Percentiles rank a stretch among this genome's conserved stretches.
Conservation (phyloP, 2,113 vertebrate genomes). For the Todiramphus saurophagus region DNA sequence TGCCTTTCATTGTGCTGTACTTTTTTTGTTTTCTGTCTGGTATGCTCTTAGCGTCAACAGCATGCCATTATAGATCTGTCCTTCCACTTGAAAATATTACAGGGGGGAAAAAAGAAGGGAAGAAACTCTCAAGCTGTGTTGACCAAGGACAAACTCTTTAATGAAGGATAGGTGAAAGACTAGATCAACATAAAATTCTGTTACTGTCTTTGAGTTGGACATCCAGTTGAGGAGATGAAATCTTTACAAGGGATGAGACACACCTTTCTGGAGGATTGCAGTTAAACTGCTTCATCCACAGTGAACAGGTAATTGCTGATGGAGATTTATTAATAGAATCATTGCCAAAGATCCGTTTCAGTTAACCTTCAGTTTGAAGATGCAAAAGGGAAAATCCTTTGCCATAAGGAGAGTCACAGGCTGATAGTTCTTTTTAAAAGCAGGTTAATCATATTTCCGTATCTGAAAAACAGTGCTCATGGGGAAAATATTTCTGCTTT, state of each 20-base stretch:
- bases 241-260: background rate
- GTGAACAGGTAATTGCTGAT: background rate
- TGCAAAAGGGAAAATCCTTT: background rate
- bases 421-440: background rate
- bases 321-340: background rate
- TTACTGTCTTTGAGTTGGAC: background rate
- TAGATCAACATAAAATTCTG: background rate
- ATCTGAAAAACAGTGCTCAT: background rate
- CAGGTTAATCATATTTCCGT: background rate
- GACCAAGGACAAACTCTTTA: background rate
- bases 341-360: background rate
- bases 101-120: background rate
- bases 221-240: background rate
- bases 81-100: background rate
- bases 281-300: background rate
- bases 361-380: conserved; percentile 7
- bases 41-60: background rate
- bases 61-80: background rate
- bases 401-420: background rate
- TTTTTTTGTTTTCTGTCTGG: background rate
- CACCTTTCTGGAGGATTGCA: background rate
- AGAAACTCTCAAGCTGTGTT: background rate
- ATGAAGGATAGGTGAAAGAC: background rate
- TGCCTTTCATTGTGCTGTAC: background rate
- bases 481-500: background rate